Evolutionary conservation across 2,797 vertebrate species (phyloP).

Genomic region (Dromococcyx pavoninus): DNA sequence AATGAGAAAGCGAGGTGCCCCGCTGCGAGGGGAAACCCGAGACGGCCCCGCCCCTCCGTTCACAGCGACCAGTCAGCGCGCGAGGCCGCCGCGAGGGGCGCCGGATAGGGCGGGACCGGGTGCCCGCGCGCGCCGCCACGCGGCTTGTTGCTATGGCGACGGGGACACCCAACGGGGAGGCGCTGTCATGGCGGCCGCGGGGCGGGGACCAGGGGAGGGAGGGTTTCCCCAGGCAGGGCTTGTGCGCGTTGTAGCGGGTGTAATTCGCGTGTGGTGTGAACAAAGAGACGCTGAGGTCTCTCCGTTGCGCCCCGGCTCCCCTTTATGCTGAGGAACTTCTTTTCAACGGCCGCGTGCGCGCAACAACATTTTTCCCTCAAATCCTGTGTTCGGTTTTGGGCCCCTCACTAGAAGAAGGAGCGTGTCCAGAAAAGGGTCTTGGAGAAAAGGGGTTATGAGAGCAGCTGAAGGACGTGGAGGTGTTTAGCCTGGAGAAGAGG

Average conservation of each 20-base stretch:
- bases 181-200: background rate
- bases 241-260: rapidly evolving
- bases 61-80: rapidly evolving
- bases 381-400: too few species aligned
- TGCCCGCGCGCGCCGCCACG: rapidly evolving
- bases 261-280: background rate
- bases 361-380: rapidly evolving
- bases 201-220: background rate
- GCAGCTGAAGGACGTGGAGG: too few species aligned
- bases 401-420: too few species aligned
- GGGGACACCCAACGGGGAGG: background rate
- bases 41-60: background rate
- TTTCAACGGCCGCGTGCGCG: rapidly evolving
- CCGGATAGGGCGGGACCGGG: rapidly evolving
- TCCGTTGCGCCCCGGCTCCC: rapidly evolving
- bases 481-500: too few species aligned
- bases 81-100: rapidly evolving
- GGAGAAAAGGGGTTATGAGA: too few species aligned
- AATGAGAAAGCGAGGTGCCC: background rate
- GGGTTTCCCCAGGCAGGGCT: rapidly evolving
- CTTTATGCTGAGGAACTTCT: background rate
- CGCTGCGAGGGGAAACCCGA: background rate
- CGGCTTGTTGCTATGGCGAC: background rate
- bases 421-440: too few species aligned
- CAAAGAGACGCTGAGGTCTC: background rate